Conservation (phyloP, 37 sponge, comb jelly and placozoan genomes). For the Ephydatia muelleri region DNA sequence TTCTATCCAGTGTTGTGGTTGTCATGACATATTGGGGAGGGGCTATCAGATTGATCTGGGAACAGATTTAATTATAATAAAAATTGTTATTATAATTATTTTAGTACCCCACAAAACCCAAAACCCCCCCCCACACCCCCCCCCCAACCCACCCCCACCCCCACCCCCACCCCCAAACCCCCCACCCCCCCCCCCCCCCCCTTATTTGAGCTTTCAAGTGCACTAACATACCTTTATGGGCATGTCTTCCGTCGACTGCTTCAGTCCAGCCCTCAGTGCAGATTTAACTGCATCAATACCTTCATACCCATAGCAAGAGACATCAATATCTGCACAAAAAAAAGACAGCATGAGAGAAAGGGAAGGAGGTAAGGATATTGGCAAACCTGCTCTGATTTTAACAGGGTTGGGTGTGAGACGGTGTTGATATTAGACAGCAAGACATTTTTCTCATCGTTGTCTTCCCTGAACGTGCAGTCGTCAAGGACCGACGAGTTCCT, state of each 20-base stretch:
- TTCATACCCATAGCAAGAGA: conserved; percentile 95
- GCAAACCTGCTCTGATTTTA: conserved; percentile 89
- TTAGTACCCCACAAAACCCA: no score
- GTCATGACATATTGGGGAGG: conserved; percentile 97
- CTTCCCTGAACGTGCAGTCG: conserved; percentile 43
- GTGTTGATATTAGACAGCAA: conserved; percentile 87
- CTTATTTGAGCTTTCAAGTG: neutral
- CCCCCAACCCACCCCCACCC: no score
- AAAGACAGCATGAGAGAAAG: neutral
- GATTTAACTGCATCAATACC: conserved; percentile 97
- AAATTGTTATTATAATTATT: neutral
- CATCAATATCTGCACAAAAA: conserved; percentile 75
- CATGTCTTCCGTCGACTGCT: conserved; percentile 79
- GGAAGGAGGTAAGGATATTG: neutral
- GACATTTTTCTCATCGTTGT: conserved; percentile 60
- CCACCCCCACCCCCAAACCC: no score
- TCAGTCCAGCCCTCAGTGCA: conserved; percentile 84
- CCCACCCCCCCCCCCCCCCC: no score
- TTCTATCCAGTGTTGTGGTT: conserved; percentile 85
- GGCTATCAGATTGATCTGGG: conserved; percentile 95
- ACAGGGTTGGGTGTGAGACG: conserved; percentile 95
- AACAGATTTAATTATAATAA: neutral
- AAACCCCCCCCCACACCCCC: no score
- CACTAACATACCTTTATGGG: conserved; percentile 76
- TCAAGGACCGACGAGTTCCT: conserved; percentile 61